Evolutionary conservation across 2,888 invertebrate species (phyloP).

Genomic region (Archips crataeganus): DNA sequence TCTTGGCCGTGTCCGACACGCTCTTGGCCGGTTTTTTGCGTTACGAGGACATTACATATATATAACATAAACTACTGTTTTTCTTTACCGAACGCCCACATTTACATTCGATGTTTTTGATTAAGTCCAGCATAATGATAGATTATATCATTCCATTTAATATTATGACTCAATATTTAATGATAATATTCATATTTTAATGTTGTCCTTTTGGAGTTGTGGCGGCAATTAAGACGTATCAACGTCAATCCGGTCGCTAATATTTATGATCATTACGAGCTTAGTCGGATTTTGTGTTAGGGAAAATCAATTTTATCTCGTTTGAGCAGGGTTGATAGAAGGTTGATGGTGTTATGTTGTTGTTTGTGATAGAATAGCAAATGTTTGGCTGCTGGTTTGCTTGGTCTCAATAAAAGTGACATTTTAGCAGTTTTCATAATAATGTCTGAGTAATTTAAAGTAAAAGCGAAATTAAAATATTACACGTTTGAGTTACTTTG

Average conservation of each 20-base stretch:
- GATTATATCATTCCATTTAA: constrained; percentile 19
- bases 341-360: not conserved
- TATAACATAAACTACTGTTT: not conserved
- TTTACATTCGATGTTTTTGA: not conserved
- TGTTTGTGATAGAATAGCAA: constrained; percentile 19
- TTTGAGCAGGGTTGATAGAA: not conserved
- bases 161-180: constrained; percentile 37
- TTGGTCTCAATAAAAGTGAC: not conserved
- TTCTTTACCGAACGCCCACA: not conserved
- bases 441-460: too few relatives aligned
- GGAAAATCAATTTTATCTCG: constrained; percentile 13
- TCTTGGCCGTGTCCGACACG: too few relatives aligned
- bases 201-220: constrained; percentile 32
- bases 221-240: constrained; percentile 44
- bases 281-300: not conserved
- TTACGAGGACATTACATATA: too few relatives aligned
- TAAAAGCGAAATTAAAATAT: too few relatives aligned
- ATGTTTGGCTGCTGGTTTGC: constrained; percentile 14
- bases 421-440: too few relatives aligned
- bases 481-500: too few relatives aligned
- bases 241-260: constrained; percentile 41
- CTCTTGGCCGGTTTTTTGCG: too few relatives aligned
- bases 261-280: constrained; percentile 36
- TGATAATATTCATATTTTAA: constrained; percentile 26
- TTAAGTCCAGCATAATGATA: constrained; percentile 21